Evolutionary conservation across 1,140 invertebrate genomes (phyloP), one percentile per base, ranked within the genome.

Genomic region (Leptinotarsa lineolata): DNA sequence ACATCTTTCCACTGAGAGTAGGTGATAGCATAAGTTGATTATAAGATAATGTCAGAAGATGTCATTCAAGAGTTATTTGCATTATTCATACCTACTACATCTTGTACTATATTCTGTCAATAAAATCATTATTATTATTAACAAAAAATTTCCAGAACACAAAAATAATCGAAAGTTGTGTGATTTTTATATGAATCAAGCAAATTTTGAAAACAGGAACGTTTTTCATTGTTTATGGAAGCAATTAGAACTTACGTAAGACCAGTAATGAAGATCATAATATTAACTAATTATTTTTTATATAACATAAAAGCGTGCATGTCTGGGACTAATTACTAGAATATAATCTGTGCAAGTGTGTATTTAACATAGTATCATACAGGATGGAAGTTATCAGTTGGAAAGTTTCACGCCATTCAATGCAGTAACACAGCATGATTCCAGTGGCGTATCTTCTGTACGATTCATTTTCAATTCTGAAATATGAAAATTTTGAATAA

Each of bases 321-420:
- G 66, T 68, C 22, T 68, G 66, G 66, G 45, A 39, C 66, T 46
- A 68, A 68, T 68, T 68, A 68, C 66, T 68, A 4, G 66, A 46
- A 45, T 68, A 20, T 45, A 68, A 68, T 68, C 30, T 46, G 45
- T 22, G 66, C 66, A 22, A 68, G 64, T 66, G 30, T 39, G 30
- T 66, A 68, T 21, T 48, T 68, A 68, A 68, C 66, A 44, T 46
- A 68, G 45, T 39, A 66, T 66, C 64, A 66, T 46, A 45, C 66
- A 68, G 66, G 20, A 68, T 68, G 66, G 45, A 54, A 68, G 66
- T 22, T 18, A 68, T 68, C 66, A 68, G 39, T n/a, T 16, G 64
- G 20, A 68, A 68, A 68, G 66, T 68, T 68, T 68, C 66, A 68
- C 66, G 66, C 44, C 66, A 68, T 68, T 68, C 66, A 68, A n/a